Percentiles rank a stretch among this genome's conserved stretches.
phyloP scores from a whole-genome alignment of 2,113 vertebrate genomes.

The Podarcis raffonei region DNA sequence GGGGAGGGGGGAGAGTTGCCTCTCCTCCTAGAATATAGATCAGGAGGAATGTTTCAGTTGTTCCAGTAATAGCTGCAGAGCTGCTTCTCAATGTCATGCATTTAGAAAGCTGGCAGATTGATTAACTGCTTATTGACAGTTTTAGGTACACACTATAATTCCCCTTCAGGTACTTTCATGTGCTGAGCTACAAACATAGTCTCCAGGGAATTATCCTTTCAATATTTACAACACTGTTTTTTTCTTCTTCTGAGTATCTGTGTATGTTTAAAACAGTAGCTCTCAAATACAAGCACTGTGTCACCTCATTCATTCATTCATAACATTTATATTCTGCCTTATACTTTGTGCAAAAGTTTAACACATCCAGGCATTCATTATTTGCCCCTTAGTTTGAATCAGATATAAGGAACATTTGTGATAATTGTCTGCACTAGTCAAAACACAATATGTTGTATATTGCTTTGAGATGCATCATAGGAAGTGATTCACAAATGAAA shows the following conservation, averaged over 20 bases:
- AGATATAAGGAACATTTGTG: too few relatives aligned
- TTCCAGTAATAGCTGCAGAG: slow-evolving; percentile 29
- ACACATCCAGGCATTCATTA: too few relatives aligned
- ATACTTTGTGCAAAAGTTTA: too few relatives aligned
- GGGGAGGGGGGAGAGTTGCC: neutral
- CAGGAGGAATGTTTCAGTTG: slow-evolving; percentile 31
- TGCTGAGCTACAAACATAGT: fast-evolving
- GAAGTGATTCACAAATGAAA: too few relatives aligned
- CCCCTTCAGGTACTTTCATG: slow-evolving; percentile 28
- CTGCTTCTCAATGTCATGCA: neutral
- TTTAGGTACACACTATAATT: slow-evolving; percentile 42
- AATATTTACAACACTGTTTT: slow-evolving; percentile 13
- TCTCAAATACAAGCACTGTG: too few relatives aligned
- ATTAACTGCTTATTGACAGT: slow-evolving; percentile 55
- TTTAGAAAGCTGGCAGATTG: slow-evolving; percentile 48
- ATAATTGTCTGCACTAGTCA: too few relatives aligned
- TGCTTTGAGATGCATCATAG: too few relatives aligned
- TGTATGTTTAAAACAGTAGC: neutral
- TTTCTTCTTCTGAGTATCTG: neutral
- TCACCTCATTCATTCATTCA: neutral
- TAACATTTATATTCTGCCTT: too few relatives aligned
- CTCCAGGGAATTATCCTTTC: slow-evolving; percentile 24
- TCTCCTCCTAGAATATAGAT: slow-evolving; percentile 37
- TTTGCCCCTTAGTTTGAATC: too few relatives aligned
- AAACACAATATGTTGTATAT: too few relatives aligned